A percentile compares a stretch with the other conserved stretches of the same genome.
These are phyloP conservation scores for Benthosema pterotum DNA, from an alignment of 2,797 vertebrate species.

Conservation along the genomic window DNA sequence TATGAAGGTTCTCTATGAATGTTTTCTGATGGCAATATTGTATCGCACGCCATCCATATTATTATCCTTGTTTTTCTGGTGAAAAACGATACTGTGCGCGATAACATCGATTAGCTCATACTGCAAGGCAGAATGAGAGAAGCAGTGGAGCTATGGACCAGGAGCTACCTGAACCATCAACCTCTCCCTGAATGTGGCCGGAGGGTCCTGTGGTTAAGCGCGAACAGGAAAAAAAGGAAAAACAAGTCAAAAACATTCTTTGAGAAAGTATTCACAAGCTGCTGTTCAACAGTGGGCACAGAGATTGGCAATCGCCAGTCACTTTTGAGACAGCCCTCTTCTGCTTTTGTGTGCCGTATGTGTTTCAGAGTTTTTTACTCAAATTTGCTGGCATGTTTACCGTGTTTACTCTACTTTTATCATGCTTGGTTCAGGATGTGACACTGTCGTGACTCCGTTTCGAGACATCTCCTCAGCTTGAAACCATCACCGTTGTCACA, in stretches of 20 bases:
- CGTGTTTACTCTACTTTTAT: constrained; percentile 77
- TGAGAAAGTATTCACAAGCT: background rate
- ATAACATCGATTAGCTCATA: too few relatives aligned
- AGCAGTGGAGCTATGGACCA: too few relatives aligned
- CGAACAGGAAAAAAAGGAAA: background rate
- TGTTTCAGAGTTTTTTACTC: constrained; percentile 70
- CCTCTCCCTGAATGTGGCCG: too few relatives aligned
- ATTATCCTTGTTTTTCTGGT: too few relatives aligned
- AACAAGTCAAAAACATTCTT: background rate
- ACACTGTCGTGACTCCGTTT: constrained; percentile 68
- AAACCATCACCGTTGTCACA: constrained; percentile 77
- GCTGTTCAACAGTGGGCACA: constrained; percentile 28
- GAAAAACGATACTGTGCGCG: too few relatives aligned
- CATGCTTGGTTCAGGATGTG: constrained; percentile 63
- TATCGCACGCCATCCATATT: too few relatives aligned
- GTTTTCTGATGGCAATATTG: too few relatives aligned
- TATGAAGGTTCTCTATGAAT: too few relatives aligned
- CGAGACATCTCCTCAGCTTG: constrained; percentile 71
- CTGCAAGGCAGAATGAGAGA: too few relatives aligned
- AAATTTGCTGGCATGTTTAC: constrained; percentile 72
- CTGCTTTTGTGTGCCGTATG: constrained; percentile 61
- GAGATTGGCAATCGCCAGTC: constrained; percentile 27
- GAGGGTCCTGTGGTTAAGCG: too few relatives aligned
- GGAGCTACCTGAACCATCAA: too few relatives aligned
- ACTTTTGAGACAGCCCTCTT: constrained; percentile 44